These are phyloP conservation scores for Melospiza melodia DNA, from an alignment of 2,113 vertebrate species.

Conservation along the genomic window DNA sequence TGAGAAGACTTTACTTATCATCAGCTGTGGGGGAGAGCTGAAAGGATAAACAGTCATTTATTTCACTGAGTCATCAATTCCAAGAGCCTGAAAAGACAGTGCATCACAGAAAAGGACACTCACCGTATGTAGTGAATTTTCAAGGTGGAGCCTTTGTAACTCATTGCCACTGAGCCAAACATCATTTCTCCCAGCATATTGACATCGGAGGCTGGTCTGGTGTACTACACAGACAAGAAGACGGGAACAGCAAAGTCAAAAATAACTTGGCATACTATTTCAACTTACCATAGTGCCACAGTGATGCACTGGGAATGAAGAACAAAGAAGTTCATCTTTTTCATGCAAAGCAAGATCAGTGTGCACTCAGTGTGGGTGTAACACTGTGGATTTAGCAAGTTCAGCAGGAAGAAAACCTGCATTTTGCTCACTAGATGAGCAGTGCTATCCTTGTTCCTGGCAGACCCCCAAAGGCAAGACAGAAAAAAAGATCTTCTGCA, in stretches of 20 bases:
- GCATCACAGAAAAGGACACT: constrained; percentile 31
- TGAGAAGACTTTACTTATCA: constrained; percentile 92
- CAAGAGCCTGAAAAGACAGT: neutral
- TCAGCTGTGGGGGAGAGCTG: constrained; percentile 88
- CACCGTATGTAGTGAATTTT: constrained; percentile 90
- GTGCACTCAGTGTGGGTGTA: neutral
- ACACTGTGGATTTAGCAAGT: neutral
- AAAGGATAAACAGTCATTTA: constrained; percentile 44
- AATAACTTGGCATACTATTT: neutral
- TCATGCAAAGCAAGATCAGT: neutral
- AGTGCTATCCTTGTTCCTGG: neutral
- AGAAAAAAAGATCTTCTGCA: neutral
- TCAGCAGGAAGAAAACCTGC: neutral
- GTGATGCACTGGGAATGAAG: neutral
- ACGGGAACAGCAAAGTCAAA: neutral
- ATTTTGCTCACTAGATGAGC: neutral
- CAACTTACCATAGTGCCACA: neutral
- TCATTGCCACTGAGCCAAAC: constrained; percentile 89
- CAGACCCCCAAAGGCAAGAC: neutral
- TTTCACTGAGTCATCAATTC: constrained; percentile 17
- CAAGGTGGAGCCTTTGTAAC: constrained; percentile 86
- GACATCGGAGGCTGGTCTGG: constrained; percentile 85
- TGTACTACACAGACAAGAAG: constrained; percentile 71
- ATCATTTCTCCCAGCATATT: constrained; percentile 91
- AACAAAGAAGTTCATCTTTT: neutral